Conservation (phyloP, 1,140 invertebrate species). For the Thereuonema tuberculata region DNA sequence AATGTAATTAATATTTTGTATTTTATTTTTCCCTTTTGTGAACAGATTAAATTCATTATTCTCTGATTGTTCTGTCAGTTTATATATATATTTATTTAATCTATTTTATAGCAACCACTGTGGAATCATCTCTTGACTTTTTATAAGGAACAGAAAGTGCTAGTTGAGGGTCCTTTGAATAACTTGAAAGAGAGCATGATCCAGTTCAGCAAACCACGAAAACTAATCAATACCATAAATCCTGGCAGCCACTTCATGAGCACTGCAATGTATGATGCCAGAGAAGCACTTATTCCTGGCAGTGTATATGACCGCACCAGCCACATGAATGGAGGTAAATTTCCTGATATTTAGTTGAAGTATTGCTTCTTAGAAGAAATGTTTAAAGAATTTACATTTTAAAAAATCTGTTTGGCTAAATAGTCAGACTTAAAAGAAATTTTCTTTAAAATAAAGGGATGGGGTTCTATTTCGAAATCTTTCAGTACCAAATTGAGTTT, state of each 20-base stretch:
- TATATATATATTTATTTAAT: conserved; percentile 5
- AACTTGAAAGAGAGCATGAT: conserved; percentile 95
- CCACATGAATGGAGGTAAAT: conserved; percentile 32
- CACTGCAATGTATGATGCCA: conserved; percentile 77
- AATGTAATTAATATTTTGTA: too few relatives aligned
- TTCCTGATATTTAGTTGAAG: neutral
- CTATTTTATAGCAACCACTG: conserved; percentile 65
- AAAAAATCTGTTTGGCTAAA: too few relatives aligned
- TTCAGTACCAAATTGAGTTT: too few relatives aligned
- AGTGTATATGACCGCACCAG: conserved; percentile 57
- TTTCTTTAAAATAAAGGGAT: too few relatives aligned
- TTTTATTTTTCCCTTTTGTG: too few relatives aligned
- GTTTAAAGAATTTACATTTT: too few relatives aligned
- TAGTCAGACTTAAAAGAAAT: too few relatives aligned
- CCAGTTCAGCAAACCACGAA: conserved; percentile 93
- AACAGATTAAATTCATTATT: too few relatives aligned
- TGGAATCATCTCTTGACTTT: conserved; percentile 98
- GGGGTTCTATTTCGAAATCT: too few relatives aligned
- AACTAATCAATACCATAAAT: conserved; percentile 82
- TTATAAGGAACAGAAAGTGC: conserved; percentile 93
- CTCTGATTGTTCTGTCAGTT: neutral
- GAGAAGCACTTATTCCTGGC: conserved; percentile 72
- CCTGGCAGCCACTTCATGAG: conserved; percentile 96
- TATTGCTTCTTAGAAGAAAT: neutral
- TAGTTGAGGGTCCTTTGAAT: conserved; percentile 95